phyloP scores from a whole-genome alignment of 2,888 invertebrate species.

The Drosophila recens region DNA sequence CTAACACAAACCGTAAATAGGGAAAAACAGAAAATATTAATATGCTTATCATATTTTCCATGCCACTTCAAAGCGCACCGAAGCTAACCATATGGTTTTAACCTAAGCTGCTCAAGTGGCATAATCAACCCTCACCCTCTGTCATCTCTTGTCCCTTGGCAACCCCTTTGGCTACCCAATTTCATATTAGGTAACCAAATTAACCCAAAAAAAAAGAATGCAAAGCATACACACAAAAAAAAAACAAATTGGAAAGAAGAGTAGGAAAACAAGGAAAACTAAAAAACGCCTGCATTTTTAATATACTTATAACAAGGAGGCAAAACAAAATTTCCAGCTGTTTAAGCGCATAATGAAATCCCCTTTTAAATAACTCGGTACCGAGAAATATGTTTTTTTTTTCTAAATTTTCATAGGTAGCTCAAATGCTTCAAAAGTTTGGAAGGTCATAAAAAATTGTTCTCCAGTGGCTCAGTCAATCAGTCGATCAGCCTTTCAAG shows the following conservation, averaged over 20 bases:
- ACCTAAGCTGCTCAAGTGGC: slow-evolving; percentile 76
- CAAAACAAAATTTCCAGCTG: slow-evolving; percentile 69
- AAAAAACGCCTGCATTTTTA: slow-evolving; percentile 64
- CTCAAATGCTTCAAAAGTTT: slow-evolving; percentile 28
- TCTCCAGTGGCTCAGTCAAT: slow-evolving; percentile 63
- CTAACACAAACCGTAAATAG: slow-evolving; percentile 11
- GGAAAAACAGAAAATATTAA: slow-evolving; percentile 44
- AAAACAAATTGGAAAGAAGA: slow-evolving; percentile 17
- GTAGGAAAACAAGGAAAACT: slow-evolving; percentile 37
- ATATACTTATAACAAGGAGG: slow-evolving; percentile 40
- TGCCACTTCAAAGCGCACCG: slow-evolving; percentile 74
- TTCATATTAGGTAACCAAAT: slow-evolving; percentile 60
- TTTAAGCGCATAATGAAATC: slow-evolving; percentile 68
- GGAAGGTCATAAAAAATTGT: slow-evolving; percentile 63
- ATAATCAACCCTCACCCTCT: slow-evolving; percentile 60
- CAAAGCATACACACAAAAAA: slow-evolving; percentile 15
- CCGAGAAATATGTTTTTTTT: slow-evolving; percentile 23
- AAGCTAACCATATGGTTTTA: slow-evolving; percentile 71
- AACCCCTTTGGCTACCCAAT: slow-evolving; percentile 43
- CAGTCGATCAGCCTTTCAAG: slow-evolving; percentile 72
- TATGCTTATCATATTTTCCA: slow-evolving; percentile 69
- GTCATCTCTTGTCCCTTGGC: background rate
- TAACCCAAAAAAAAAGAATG: slow-evolving; percentile 48
- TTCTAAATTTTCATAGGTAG: slow-evolving; percentile 1
- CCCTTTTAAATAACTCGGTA: slow-evolving; percentile 68